These are phyloP conservation scores for Helogale parvula DNA, from an alignment of 2,113 vertebrate species.

Conservation along the genomic window DNA sequence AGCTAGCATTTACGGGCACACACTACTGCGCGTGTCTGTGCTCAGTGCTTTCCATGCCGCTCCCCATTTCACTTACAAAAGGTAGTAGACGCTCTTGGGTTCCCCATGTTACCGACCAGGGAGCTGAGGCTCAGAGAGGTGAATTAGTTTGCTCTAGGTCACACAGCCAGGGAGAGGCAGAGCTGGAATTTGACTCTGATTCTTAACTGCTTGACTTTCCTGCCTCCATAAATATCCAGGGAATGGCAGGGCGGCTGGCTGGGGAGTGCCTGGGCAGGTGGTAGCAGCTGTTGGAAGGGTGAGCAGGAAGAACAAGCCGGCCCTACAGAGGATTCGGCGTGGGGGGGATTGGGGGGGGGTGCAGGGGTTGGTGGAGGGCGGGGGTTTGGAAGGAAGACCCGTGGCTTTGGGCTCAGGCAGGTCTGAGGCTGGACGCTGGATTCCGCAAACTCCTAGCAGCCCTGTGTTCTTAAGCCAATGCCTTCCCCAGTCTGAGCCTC, in stretches of 20 bases:
- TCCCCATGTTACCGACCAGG: not conserved
- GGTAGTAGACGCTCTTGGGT: not conserved
- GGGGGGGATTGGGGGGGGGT: too few relatives aligned
- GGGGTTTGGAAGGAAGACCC: not conserved
- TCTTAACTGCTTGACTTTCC: not conserved
- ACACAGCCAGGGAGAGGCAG: not conserved
- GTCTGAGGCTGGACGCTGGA: not conserved
- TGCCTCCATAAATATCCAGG: accelerated
- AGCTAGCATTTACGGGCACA: not conserved
- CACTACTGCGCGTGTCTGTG: not conserved
- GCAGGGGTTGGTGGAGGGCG: too few relatives aligned
- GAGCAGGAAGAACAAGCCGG: accelerated
- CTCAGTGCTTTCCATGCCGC: too few relatives aligned
- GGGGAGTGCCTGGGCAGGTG: not conserved
- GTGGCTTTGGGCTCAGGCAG: not conserved
- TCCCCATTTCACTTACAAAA: not conserved
- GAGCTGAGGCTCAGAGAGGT: not conserved
- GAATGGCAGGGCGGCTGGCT: not conserved
- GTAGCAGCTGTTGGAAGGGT: not conserved
- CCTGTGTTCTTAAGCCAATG: not conserved
- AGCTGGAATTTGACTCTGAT: not conserved
- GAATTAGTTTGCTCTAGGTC: not conserved
- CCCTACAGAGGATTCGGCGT: too few relatives aligned
- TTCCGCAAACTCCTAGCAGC: not conserved
- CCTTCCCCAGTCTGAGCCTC: not conserved